phyloP scores from a whole-genome alignment of 2,888 invertebrate genomes.

The Abrostola tripartita region DNA sequence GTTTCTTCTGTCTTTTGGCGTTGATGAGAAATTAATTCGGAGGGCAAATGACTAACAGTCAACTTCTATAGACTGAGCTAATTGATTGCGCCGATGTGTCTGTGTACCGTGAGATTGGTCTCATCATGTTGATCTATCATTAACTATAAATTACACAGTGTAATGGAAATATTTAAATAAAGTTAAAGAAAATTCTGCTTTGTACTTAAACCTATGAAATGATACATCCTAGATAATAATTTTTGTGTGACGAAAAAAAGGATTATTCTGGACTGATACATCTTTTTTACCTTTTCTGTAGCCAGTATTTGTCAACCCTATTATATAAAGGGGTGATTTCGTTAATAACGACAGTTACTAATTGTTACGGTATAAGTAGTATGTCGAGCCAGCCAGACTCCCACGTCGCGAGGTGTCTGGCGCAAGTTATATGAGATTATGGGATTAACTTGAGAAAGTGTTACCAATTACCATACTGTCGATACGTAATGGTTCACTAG shows the following conservation, averaged over 20 bases:
- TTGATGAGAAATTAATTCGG: too few species aligned
- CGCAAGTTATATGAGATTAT: constrained; percentile 47
- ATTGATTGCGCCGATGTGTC: too few species aligned
- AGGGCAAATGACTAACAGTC: too few species aligned
- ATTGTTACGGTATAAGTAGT: constrained; percentile 62
- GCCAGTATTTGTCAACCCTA: constrained; percentile 41
- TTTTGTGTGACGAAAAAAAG: too few species aligned
- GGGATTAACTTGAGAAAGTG: constrained; percentile 28
- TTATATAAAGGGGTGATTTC: constrained; percentile 56
- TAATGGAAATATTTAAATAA: too few species aligned
- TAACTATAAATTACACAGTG: too few species aligned
- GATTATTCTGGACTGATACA: not conserved
- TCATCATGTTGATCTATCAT: too few species aligned
- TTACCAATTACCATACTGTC: constrained; percentile 14
- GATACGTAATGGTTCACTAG: constrained; percentile 10
- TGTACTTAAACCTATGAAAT: not conserved
- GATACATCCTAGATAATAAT: too few species aligned
- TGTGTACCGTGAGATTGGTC: too few species aligned
- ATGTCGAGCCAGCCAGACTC: constrained; percentile 58
- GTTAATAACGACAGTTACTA: constrained; percentile 63
- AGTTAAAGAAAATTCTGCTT: too few species aligned
- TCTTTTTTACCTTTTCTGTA: not conserved
- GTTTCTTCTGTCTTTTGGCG: not conserved
- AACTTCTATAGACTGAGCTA: too few species aligned
- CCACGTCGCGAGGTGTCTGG: constrained; percentile 60